Conservation (phyloP, 2,888 invertebrate species). For the Ectemnius continuus region DNA sequence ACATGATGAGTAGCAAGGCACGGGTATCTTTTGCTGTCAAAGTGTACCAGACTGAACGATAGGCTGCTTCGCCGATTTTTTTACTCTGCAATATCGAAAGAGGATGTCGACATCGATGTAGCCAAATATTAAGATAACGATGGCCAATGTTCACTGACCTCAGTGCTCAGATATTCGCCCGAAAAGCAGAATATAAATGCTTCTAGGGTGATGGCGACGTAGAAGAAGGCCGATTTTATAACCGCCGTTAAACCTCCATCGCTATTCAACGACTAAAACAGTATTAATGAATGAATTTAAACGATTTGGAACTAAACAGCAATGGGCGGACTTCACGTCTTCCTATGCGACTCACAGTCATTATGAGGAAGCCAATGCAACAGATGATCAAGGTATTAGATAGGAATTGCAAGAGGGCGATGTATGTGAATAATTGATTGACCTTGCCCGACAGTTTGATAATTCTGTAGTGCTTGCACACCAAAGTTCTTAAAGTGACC, state of each 20-base stretch:
- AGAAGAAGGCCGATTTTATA: constrained; percentile 24
- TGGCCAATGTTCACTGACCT: constrained; percentile 25
- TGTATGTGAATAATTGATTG: constrained; percentile 50
- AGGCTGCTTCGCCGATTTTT: constrained; percentile 26
- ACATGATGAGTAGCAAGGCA: constrained; percentile 19
- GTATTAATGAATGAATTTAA: background rate
- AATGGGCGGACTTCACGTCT: background rate
- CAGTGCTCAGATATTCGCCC: constrained; percentile 42
- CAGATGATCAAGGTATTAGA: constrained; percentile 55
- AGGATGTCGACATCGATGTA: constrained; percentile 2
- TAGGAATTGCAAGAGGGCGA: constrained; percentile 55
- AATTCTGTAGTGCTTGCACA: constrained; percentile 48
- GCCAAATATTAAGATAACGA: background rate
- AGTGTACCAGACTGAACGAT: constrained; percentile 43
- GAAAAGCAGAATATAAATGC: constrained; percentile 37
- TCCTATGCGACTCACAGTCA: constrained; percentile 48
- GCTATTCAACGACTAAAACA: constrained; percentile 29
- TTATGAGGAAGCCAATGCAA: constrained; percentile 52
- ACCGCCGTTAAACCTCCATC: constrained; percentile 18
- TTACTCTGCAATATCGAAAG: constrained; percentile 25
- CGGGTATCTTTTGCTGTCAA: constrained; percentile 23
- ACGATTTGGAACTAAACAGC: no score
- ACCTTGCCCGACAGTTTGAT: constrained; percentile 46
- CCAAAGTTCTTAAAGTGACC: constrained; percentile 6
- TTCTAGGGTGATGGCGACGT: constrained; percentile 28